Evolutionary conservation across 2,888 invertebrate species (phyloP).

Genomic region (Dexiosoma caninum): DNA sequence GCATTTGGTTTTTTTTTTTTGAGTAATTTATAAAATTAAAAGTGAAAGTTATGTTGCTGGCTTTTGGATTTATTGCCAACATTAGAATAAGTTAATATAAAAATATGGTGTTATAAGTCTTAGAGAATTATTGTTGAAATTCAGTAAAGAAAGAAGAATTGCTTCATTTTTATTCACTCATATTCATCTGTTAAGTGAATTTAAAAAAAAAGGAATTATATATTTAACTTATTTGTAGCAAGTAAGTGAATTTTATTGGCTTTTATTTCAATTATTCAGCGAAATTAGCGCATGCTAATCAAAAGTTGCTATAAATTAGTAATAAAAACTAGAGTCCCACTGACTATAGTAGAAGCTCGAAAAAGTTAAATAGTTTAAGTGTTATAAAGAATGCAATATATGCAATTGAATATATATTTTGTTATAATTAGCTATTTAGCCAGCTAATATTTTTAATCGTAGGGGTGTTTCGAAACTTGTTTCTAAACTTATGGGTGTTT

Average conservation of each 20-base stretch:
- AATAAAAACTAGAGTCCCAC: too few relatives aligned
- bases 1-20: not conserved
- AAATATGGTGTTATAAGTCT: not conserved
- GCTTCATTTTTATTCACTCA: not conserved
- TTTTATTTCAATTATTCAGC: not conserved
- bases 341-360: too few relatives aligned
- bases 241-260: not conserved
- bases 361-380: too few relatives aligned
- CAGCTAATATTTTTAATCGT: too few relatives aligned
- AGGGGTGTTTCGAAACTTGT: too few relatives aligned
- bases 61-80: constrained; percentile 23
- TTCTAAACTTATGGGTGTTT: too few relatives aligned
- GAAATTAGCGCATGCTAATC: too few relatives aligned
- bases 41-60: constrained; percentile 26
- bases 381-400: too few relatives aligned
- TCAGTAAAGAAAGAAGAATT: not conserved
- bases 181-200: not conserved
- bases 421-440: too few relatives aligned
- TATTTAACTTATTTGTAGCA: not conserved
- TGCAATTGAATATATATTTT: too few relatives aligned
- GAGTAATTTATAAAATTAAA: constrained; percentile 47
- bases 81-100: constrained; percentile 27
- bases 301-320: too few relatives aligned
- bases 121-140: not conserved
- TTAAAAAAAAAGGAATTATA: not conserved